phyloP scores from a whole-genome alignment of 53 echinoderm and acorn worm genomes.

The Hippasteria phrygiana region DNA sequence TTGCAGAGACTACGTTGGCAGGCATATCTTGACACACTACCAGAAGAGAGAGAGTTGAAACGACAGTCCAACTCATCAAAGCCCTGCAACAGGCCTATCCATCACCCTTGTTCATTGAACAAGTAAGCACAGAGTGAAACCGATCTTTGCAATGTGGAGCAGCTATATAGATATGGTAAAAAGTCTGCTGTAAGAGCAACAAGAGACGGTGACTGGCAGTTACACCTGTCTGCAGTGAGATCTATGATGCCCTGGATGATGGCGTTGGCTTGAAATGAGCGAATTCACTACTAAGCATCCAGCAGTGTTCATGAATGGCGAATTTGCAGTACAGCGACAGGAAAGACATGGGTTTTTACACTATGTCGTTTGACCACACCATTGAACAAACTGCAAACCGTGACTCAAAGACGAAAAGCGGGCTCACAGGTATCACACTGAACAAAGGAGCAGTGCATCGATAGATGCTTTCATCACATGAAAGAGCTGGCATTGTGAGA shows the following conservation, averaged over 20 bases:
- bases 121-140: background rate
- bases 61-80: background rate
- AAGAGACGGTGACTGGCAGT: slow-evolving; percentile 71
- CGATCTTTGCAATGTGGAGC: slow-evolving; percentile 55
- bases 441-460: slow-evolving; percentile 71
- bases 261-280: slow-evolving; percentile 75
- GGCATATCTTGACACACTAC: slow-evolving; percentile 14
- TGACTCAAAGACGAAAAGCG: slow-evolving; percentile 72
- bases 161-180: slow-evolving; percentile 68
- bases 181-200: slow-evolving; percentile 43
- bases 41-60: background rate
- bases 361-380: slow-evolving; percentile 65
- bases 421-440: slow-evolving; percentile 69
- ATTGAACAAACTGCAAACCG: slow-evolving; percentile 77
- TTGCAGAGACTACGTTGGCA: slow-evolving; percentile 32
- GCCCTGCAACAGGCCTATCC: background rate
- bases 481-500: slow-evolving; percentile 59
- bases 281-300: slow-evolving; percentile 62
- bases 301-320: slow-evolving; percentile 49
- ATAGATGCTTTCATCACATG: slow-evolving; percentile 71
- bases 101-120: background rate
- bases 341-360: slow-evolving; percentile 41
- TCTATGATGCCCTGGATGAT: slow-evolving; percentile 77
- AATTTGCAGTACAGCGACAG: slow-evolving; percentile 72
- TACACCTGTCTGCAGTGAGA: slow-evolving; percentile 66